These are phyloP conservation scores for Drosophila paranaensis DNA, from an alignment of 2,888 invertebrate species.

Conservation along the genomic window DNA sequence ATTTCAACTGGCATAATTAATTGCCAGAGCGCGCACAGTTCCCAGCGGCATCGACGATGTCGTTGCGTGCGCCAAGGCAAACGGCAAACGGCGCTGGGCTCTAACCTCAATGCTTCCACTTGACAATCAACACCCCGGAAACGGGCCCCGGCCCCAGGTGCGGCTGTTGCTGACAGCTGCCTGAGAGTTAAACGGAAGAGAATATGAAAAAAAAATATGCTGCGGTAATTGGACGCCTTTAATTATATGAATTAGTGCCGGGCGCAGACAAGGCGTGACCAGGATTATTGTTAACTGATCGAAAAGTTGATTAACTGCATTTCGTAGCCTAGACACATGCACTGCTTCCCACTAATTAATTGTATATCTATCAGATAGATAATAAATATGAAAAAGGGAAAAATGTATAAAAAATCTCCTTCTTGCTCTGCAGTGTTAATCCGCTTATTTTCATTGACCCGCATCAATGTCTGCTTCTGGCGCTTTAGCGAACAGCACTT, in stretches of 20 bases:
- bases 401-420: too few relatives aligned
- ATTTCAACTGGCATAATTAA: slow-evolving; percentile 78
- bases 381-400: neutral
- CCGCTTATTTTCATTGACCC: slow-evolving; percentile 1
- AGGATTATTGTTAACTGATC: slow-evolving; percentile 33
- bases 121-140: slow-evolving; percentile 60
- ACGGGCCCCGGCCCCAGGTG: slow-evolving; percentile 52
- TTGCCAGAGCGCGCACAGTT: slow-evolving; percentile 66
- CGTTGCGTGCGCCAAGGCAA: slow-evolving; percentile 47
- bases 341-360: slow-evolving; percentile 12
- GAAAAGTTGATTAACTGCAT: slow-evolving; percentile 21
- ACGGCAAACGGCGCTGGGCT: slow-evolving; percentile 22
- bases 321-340: slow-evolving; percentile 14
- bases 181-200: slow-evolving; percentile 40
- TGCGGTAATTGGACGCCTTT: slow-evolving; percentile 71
- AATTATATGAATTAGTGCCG: slow-evolving; percentile 70
- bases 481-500: slow-evolving; percentile 44
- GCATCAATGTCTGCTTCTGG: slow-evolving; percentile 28
- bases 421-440: neutral
- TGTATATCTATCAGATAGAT: too few relatives aligned
- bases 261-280: slow-evolving; percentile 23
- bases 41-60: slow-evolving; percentile 58
- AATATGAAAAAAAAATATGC: slow-evolving; percentile 35
- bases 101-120: slow-evolving; percentile 64
- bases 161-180: slow-evolving; percentile 67